phyloP scores from a whole-genome alignment of 2,888 invertebrate species.

The Hyalella azteca region DNA sequence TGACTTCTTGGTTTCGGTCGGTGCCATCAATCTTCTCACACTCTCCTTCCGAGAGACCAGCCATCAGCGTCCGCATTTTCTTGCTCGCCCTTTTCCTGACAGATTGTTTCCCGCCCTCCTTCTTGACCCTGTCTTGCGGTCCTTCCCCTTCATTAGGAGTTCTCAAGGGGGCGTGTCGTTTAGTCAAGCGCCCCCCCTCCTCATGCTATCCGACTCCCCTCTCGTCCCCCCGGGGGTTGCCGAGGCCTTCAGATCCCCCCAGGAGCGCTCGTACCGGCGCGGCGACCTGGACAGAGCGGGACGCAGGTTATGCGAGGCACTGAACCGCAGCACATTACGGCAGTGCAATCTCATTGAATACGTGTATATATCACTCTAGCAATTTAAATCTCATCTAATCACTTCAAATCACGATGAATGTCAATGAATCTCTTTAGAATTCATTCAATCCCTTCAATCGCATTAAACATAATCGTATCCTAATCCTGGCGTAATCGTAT shows the following conservation, averaged over 20 bases:
- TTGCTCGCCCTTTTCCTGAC: slow-evolving; percentile 11
- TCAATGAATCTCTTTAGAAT: no score
- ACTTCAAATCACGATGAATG: no score
- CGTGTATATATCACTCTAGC: no score
- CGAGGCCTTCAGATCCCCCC: not conserved
- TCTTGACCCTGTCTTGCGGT: not conserved
- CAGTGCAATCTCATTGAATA: no score
- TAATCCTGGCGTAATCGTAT: no score
- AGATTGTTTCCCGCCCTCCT: not conserved
- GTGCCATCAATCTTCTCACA: not conserved
- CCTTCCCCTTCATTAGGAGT: not conserved
- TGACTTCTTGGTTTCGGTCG: not conserved
- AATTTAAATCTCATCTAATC: no score
- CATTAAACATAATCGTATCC: no score
- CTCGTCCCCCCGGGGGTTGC: not conserved
- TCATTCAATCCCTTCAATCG: no score
- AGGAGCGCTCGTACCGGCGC: not conserved
- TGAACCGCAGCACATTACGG: no score
- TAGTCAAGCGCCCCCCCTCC: not conserved
- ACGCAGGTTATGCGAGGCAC: no score
- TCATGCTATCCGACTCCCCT: not conserved
- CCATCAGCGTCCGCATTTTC: not conserved
- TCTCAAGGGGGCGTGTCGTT: not conserved
- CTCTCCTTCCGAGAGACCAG: not conserved
- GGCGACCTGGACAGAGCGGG: not conserved